These are phyloP conservation scores for Cheirogaleus medius DNA, from an alignment of 2,113 vertebrate genomes.

Conservation along the genomic window DNA sequence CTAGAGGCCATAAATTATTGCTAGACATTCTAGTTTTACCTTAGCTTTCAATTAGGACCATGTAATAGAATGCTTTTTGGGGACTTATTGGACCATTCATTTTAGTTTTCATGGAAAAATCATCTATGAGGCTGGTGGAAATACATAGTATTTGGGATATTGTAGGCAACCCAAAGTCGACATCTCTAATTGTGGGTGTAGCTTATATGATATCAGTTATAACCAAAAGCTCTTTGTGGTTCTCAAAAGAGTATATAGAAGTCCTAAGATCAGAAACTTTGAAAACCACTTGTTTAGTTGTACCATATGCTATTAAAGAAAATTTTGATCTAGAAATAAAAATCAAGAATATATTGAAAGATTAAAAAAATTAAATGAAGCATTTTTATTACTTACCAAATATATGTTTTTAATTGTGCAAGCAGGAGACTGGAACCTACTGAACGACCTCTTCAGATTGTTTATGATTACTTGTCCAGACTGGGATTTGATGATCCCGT, in stretches of 20 bases:
- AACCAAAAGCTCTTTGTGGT: neutral
- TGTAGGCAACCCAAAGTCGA: neutral
- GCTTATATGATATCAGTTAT: neutral
- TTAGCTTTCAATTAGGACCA: slow-evolving; percentile 21
- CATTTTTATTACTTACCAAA: slow-evolving; percentile 54
- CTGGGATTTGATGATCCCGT: slow-evolving; percentile 92
- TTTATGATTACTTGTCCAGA: slow-evolving; percentile 93
- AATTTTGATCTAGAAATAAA: slow-evolving; percentile 49
- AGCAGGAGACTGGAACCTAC: slow-evolving; percentile 91
- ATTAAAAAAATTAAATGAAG: neutral
- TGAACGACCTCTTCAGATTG: slow-evolving; percentile 94
- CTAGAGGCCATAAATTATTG: neutral
- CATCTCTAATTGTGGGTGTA: neutral
- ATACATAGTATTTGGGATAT: neutral
- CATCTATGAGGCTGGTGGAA: neutral
- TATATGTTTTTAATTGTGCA: slow-evolving; percentile 70
- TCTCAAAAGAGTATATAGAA: neutral
- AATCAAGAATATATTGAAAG: slow-evolving; percentile 14
- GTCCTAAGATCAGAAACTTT: neutral
- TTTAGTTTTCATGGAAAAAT: neutral
- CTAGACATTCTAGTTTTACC: neutral
- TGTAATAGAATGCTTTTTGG: slow-evolving; percentile 10
- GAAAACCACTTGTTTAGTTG: neutral
- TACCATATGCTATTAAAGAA: neutral
- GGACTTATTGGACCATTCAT: neutral